A percentile compares a stretch with the other conserved stretches of the same genome.
Conservation (phyloP, 2,113 vertebrate genomes). For the Ia io region DNA sequence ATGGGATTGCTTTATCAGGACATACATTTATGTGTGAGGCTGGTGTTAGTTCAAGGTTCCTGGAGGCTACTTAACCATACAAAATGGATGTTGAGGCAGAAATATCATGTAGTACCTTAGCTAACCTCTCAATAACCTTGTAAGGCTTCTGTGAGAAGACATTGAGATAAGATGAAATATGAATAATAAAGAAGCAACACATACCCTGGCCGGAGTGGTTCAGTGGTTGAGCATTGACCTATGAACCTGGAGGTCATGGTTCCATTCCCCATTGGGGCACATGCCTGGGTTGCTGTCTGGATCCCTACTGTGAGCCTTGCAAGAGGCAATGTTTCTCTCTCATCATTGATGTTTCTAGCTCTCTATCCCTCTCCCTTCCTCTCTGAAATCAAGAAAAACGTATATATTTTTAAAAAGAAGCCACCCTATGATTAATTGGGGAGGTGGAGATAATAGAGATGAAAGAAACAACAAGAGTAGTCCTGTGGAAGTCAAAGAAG, state of each 20-base stretch:
- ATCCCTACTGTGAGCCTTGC: too few species aligned
- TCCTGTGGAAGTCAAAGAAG: not conserved
- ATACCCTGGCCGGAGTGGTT: too few species aligned
- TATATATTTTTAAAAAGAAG: too few species aligned
- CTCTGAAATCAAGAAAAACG: too few species aligned
- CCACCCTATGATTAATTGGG: not conserved
- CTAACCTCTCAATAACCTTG: not conserved
- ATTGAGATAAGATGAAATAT: not conserved
- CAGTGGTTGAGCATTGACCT: too few species aligned
- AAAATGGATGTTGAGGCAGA: not conserved
- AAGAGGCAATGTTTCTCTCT: too few species aligned
- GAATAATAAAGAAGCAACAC: not conserved
- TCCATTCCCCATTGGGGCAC: too few species aligned
- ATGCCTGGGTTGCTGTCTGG: too few species aligned
- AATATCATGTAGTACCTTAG: not conserved
- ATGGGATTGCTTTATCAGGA: not conserved
- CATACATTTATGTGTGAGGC: not conserved
- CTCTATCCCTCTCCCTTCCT: too few species aligned
- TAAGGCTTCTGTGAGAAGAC: not conserved
- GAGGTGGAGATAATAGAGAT: not conserved
- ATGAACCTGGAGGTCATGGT: too few species aligned
- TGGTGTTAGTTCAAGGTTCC: not conserved
- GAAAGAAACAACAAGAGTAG: not conserved
- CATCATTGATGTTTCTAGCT: too few species aligned
- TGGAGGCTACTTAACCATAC: not conserved